A percentile compares a stretch with the other conserved stretches of the same genome.
Evolutionary conservation across 2,888 invertebrate species (phyloP).

Genomic region (Drosophila ezoana): DNA sequence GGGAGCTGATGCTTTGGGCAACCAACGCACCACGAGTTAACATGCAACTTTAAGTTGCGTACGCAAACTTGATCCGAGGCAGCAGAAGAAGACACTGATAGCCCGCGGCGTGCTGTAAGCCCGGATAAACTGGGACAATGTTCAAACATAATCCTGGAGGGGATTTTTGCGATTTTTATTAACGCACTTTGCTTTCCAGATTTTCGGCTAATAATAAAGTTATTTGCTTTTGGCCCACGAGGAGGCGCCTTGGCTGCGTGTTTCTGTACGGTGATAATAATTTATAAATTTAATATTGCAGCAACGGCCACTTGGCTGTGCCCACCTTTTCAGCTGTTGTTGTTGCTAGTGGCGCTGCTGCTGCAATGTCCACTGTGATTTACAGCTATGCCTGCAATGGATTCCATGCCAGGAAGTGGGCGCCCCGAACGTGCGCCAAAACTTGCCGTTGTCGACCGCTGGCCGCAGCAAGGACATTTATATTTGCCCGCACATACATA

Average conservation of each 20-base stretch:
- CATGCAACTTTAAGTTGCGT: slow-evolving; percentile 76
- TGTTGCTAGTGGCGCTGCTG: slow-evolving; percentile 25
- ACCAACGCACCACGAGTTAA: slow-evolving; percentile 69
- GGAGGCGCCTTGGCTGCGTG: neutral
- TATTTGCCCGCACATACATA: slow-evolving; percentile 49
- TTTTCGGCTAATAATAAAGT: slow-evolving; percentile 55
- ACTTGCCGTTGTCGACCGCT: slow-evolving; percentile 58
- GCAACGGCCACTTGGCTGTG: slow-evolving; percentile 14
- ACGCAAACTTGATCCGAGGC: slow-evolving; percentile 62
- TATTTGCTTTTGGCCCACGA: slow-evolving; percentile 36
- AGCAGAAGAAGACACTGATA: slow-evolving; percentile 24
- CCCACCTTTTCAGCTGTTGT: slow-evolving; percentile 16
- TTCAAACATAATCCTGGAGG: slow-evolving; percentile 57
- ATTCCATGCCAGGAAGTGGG: slow-evolving; percentile 57
- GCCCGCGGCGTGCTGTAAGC: slow-evolving; percentile 56
- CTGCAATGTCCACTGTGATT: slow-evolving; percentile 78
- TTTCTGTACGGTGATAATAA: slow-evolving; percentile 54
- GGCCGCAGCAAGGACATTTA: slow-evolving; percentile 77
- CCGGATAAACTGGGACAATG: slow-evolving; percentile 69
- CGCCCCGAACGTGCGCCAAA: slow-evolving; percentile 67
- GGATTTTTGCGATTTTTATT: slow-evolving; percentile 65
- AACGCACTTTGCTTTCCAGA: slow-evolving; percentile 57
- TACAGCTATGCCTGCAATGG: slow-evolving; percentile 74
- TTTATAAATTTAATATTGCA: slow-evolving; percentile 71
- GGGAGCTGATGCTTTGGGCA: slow-evolving; percentile 31